Base-by-base conservation (phyloP, 2,797 vertebrate species). In the Coccyzus lansbergi region DNA sequence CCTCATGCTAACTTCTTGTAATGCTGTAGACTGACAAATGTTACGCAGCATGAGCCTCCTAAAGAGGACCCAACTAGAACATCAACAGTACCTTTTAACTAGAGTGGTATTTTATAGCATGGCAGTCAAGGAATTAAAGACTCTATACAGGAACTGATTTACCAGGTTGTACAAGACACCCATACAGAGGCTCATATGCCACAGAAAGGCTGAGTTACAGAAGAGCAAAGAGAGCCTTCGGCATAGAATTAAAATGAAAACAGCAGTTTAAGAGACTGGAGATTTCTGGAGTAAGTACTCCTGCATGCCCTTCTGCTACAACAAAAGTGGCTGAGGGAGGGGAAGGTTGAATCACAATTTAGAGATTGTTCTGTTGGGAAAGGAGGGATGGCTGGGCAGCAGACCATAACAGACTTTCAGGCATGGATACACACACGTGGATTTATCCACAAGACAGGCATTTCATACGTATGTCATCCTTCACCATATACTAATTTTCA, bases 381-480 rank as follows among this genome's bases (percentile, higher is more conserved):
- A 92, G 40, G 20, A 80, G 20, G 26, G 7, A 53, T 11, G 34
- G 22, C 1, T 28, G 16, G n/a, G 31, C 25, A 40, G 65, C n/a
- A 64, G 53, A 36, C 68, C 62, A 34, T 0, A 4, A 33, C 20
- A 62, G n/a, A 17, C 55, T 48, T 76, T 78, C 21, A 70, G 38
- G n/a, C 25, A 36, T 4, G 16, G 6, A 59, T 64, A 64, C 48
- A 59, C 21, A 22, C 9, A 69, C 13, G 55, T 0, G 21, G 55
- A 48, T 82, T 84, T 87, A 67, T 53, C 70, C 62, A 62, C 38
- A 40, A 40, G 2, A 51, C 4, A 20, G 1, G 2, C 22, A 82
- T 80, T 40, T 77, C 14, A 4, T 7, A n/a, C 0, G 1, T 9
- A 33, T 15, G 36, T 34, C 21, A 59, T 3, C 34, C 19, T 84